phyloP scores from a whole-genome alignment of 2,797 vertebrate genomes.

The Atherinosoma microstoma region DNA sequence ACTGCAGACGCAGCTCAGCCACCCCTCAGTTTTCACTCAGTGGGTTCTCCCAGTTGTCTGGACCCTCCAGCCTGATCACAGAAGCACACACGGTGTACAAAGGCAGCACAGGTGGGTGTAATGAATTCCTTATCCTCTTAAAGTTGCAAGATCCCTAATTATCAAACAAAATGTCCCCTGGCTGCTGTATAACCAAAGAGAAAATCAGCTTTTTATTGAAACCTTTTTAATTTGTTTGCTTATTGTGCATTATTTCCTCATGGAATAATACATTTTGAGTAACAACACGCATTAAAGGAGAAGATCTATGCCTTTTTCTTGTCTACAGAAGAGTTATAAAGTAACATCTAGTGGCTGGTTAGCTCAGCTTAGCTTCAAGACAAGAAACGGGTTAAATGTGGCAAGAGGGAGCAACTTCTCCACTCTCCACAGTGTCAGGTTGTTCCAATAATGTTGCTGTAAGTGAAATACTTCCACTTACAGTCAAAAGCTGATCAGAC shows the following conservation, averaged over 20 bases:
- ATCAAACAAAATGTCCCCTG: background rate
- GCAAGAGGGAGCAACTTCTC: background rate
- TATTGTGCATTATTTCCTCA: background rate
- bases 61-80: slow-evolving; percentile 80
- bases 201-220: background rate
- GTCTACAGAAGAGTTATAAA: background rate
- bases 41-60: slow-evolving; percentile 83
- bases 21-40: slow-evolving; percentile 90
- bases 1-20: slow-evolving; percentile 90
- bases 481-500: slow-evolving; percentile 28
- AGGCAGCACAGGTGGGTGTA: slow-evolving; percentile 87
- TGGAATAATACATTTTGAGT: background rate
- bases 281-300: background rate
- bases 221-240: background rate
- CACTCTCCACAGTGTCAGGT: background rate
- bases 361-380: background rate
- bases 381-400: background rate
- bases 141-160: background rate
- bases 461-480: background rate
- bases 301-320: background rate
- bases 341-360: background rate
- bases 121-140: background rate
- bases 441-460: slow-evolving; percentile 6
- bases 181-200: background rate
- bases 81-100: slow-evolving; percentile 84